Evolutionary conservation across 2,888 invertebrate genomes (phyloP).

Genomic region (Pedicia rivosa): DNA sequence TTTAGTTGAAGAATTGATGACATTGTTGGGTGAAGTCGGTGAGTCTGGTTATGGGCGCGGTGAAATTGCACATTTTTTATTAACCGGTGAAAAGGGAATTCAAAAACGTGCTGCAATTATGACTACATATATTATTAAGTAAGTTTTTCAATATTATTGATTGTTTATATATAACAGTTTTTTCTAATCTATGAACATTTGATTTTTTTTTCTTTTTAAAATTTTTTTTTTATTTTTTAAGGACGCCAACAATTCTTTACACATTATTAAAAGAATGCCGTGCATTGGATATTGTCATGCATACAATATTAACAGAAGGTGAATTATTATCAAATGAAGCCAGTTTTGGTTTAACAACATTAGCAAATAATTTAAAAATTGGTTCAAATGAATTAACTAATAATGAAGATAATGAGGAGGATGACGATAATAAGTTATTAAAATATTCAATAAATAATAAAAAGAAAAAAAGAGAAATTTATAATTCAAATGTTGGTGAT

Average conservation of each 20-base stretch:
- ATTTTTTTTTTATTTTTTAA: slow-evolving; percentile 4
- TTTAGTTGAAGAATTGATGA: neutral
- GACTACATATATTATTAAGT: slow-evolving; percentile 25
- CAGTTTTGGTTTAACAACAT: slow-evolving; percentile 24
- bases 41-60: slow-evolving; percentile 30
- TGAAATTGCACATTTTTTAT: slow-evolving; percentile 23
- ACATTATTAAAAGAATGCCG: slow-evolving; percentile 26
- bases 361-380: slow-evolving; percentile 18
- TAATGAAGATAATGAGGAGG: slow-evolving; percentile 7
- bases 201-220: neutral
- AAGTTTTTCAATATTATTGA: neutral
- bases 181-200: too few species aligned
- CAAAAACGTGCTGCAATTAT: slow-evolving; percentile 28
- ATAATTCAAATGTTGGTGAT: too few species aligned
- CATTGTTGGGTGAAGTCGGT: slow-evolving; percentile 17
- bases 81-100: slow-evolving; percentile 19
- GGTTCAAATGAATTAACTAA: slow-evolving; percentile 20
- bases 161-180: neutral
- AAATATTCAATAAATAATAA: slow-evolving; percentile 2
- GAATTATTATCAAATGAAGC: slow-evolving; percentile 24
- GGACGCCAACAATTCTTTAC: slow-evolving; percentile 22
- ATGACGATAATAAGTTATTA: slow-evolving; percentile 6
- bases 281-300: slow-evolving; percentile 22
- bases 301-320: slow-evolving; percentile 22
- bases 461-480: too few species aligned